Percentiles rank a stretch among this genome's conserved stretches.
phyloP scores from a whole-genome alignment of 2,113 vertebrate genomes.

The Charadrius vociferus region DNA sequence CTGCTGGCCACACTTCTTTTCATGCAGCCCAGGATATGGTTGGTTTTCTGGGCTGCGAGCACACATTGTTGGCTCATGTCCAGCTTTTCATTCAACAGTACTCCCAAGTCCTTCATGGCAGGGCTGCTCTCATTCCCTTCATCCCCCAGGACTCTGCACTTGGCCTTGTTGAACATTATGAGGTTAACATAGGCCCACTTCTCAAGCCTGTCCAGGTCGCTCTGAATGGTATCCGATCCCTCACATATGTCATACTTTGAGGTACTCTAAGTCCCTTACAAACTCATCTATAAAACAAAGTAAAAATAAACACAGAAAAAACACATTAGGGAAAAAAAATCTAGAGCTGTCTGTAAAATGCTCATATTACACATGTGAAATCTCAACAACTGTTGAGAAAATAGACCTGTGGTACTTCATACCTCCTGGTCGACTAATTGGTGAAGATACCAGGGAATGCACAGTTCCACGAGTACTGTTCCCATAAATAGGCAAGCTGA shows the following conservation, averaged over 20 bases:
- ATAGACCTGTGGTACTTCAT: neutral
- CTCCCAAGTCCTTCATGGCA: neutral
- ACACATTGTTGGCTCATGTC: accelerated
- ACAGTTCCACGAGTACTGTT: neutral
- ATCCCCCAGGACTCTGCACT: neutral
- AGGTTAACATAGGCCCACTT: neutral
- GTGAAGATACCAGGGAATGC: neutral
- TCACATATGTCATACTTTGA: neutral
- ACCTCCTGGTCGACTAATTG: neutral
- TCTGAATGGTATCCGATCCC: neutral
- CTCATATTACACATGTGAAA: neutral
- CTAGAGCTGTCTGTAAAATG: neutral
- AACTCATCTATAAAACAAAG: neutral
- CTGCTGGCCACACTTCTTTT: neutral
- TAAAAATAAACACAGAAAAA: neutral
- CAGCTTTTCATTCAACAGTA: neutral
- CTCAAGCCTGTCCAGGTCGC: neutral
- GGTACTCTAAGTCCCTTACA: neutral
- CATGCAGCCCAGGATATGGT: neutral
- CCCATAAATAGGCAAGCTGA: neutral
- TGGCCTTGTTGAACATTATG: neutral
- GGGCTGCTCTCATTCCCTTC: neutral
- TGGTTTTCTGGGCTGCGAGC: neutral
- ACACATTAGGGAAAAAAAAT: no score
- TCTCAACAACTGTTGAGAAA: neutral